Conservation (phyloP, 1,140 invertebrate genomes). For the Drosophila pachea region DNA sequence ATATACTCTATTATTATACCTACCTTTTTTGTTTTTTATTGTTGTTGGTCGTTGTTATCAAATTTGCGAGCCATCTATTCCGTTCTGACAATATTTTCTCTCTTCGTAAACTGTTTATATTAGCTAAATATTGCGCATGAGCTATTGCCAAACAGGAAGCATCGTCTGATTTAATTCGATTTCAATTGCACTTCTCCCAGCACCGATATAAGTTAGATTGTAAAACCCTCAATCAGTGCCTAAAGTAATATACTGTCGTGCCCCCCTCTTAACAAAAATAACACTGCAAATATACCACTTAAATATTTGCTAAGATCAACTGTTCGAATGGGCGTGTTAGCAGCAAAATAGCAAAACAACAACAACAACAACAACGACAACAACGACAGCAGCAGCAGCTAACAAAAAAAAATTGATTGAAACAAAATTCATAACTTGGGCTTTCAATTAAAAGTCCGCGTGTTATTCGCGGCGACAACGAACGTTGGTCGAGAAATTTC, state of each 20-base stretch:
- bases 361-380: no score
- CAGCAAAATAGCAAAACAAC: no score
- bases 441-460: background rate
- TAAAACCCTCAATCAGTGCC: constrained; percentile 22
- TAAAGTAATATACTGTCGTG: background rate
- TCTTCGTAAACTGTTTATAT: no score
- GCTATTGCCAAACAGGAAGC: constrained; percentile 13
- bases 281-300: constrained; percentile 19
- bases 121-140: constrained; percentile 1
- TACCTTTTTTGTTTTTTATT: background rate
- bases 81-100: no score
- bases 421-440: constrained; percentile 3
- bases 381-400: no score
- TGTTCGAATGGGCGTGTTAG: constrained; percentile 10
- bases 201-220: background rate
- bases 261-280: constrained; percentile 19
- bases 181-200: constrained; percentile 7
- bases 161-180: background rate
- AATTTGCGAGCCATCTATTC: no score
- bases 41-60: background rate
- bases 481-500: constrained; percentile 45
- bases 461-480: background rate
- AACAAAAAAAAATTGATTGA: constrained; percentile 2
- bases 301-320: constrained; percentile 25
- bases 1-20: background rate